Conservation (phyloP, 2,113 vertebrate genomes). For the Antechinus flavipes region DNA sequence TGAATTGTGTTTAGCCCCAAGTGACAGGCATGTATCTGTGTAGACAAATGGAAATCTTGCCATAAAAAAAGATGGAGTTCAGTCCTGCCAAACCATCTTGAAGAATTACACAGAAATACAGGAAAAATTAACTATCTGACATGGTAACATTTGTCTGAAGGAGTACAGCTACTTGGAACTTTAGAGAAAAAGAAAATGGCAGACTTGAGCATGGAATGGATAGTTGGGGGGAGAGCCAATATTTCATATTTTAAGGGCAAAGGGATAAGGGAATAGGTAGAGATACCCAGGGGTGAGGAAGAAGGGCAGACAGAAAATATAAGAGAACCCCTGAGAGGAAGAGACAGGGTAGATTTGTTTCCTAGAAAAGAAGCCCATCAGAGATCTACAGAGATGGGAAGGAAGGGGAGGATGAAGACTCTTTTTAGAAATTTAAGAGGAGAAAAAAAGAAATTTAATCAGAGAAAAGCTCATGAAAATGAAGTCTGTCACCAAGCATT, state of each 20-base stretch:
- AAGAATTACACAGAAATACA: not conserved
- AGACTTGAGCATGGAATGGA: not conserved
- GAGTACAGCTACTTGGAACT: not conserved
- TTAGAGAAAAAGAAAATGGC: not conserved
- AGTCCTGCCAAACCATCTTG: not conserved
- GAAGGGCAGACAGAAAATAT: not conserved
- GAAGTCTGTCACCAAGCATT: not conserved
- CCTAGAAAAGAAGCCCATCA: not conserved
- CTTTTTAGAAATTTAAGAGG: not conserved
- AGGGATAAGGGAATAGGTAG: not conserved
- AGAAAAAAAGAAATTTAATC: no score
- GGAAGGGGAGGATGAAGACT: not conserved
- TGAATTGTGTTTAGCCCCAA: not conserved
- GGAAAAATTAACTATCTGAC: not conserved
- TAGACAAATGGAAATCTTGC: not conserved
- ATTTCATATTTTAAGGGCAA: not conserved
- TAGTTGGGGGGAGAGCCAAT: not conserved
- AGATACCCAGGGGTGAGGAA: not conserved
- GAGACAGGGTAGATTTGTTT: not conserved
- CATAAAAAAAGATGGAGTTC: not conserved
- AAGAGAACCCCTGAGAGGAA: not conserved
- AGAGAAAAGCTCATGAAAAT: not conserved
- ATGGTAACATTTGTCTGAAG: not conserved
- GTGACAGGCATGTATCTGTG: not conserved
- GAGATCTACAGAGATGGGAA: not conserved